Evolutionary conservation across 2,888 invertebrate species (phyloP).

Genomic region (Ferdinandea cuprea): DNA sequence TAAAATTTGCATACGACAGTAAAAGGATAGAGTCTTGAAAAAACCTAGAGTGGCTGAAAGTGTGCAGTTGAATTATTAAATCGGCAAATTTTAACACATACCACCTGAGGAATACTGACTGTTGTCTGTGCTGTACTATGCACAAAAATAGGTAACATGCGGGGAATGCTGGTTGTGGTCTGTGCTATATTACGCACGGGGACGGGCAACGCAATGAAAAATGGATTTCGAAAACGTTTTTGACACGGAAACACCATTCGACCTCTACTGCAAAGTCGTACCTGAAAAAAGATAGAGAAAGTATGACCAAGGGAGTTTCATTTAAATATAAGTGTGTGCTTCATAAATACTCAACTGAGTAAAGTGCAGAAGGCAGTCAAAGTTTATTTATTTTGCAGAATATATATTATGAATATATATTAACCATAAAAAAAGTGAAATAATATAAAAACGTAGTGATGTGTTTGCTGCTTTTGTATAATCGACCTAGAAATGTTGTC

Average conservation of each 20-base stretch:
- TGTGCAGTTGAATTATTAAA: conserved; percentile 8
- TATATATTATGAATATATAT: too few relatives aligned
- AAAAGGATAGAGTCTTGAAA: background rate
- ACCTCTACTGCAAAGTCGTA: conserved; percentile 67
- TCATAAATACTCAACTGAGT: background rate
- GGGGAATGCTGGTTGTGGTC: conserved; percentile 48
- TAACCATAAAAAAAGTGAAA: too few relatives aligned
- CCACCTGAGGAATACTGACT: conserved; percentile 57
- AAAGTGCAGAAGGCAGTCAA: background rate
- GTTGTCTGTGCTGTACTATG: conserved; percentile 49
- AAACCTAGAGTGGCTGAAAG: conserved; percentile 23
- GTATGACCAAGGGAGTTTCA: conserved; percentile 21
- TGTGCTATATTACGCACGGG: conserved; percentile 37
- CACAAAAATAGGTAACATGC: conserved; percentile 41
- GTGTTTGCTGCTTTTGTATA: too few relatives aligned
- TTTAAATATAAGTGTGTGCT: background rate
- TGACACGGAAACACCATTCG: conserved; percentile 65
- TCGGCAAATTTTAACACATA: conserved; percentile 47
- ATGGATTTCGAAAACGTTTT: conserved; percentile 59
- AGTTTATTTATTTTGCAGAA: background rate
- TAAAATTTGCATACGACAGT: background rate
- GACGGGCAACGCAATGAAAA: conserved; percentile 64
- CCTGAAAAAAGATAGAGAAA: conserved; percentile 49
- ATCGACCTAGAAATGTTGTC: too few relatives aligned
- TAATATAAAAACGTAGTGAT: too few relatives aligned